phyloP scores from a whole-genome alignment of 2,797 vertebrate species.

The Ctenopoma kingsleyae region DNA sequence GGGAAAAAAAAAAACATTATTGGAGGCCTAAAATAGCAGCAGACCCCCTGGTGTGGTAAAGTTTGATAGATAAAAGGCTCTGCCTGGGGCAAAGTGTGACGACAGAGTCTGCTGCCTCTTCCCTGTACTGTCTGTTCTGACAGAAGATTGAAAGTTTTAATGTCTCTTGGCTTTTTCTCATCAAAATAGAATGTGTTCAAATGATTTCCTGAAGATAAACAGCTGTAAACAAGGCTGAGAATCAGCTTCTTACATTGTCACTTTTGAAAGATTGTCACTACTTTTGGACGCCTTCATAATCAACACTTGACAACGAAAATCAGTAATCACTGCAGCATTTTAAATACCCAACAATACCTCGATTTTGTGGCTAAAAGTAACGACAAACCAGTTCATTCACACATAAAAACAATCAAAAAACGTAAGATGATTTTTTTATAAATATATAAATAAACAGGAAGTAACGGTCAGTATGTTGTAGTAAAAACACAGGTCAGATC shows the following conservation, averaged over 20 bases:
- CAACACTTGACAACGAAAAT: conserved; percentile 56
- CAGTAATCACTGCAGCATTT: conserved; percentile 61
- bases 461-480: too few species aligned
- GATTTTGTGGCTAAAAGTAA: not conserved
- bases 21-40: conserved; percentile 69
- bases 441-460: too few species aligned
- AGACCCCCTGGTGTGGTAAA: conserved; percentile 59
- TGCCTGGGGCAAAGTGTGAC: conserved; percentile 65
- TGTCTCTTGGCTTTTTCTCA: conserved; percentile 35
- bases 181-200: conserved; percentile 61
- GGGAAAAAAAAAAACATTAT: conserved; percentile 17
- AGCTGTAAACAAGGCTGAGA: conserved; percentile 28
- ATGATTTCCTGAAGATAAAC: conserved; percentile 52
- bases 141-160: conserved; percentile 63
- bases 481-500: too few species aligned
- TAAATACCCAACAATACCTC: conserved; percentile 9
- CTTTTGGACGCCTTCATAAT: conserved; percentile 48
- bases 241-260: conserved; percentile 29
- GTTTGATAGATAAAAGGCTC: conserved; percentile 67
- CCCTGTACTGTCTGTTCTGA: conserved; percentile 61
- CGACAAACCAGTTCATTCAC: not conserved
- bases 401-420: not conserved
- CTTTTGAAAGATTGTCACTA: conserved; percentile 23
- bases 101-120: conserved; percentile 47
- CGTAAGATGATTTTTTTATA: too few species aligned